Evolutionary conservation across 2,797 vertebrate genomes (phyloP), one percentile per base, ranked within the genome.

Genomic region (Bovichtus diacanthus): DNA sequence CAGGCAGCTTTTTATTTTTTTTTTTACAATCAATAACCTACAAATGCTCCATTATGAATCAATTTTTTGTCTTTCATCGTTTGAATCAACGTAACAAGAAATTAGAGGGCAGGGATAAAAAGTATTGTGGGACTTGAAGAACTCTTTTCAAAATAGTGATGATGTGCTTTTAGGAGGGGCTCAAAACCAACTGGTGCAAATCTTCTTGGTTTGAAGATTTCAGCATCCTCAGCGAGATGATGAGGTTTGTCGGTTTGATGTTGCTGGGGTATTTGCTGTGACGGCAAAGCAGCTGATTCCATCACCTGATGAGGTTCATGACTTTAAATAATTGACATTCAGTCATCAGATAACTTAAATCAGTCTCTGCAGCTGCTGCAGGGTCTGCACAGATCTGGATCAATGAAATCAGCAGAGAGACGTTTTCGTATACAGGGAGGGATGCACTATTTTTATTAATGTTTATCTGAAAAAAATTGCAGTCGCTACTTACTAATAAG

Each of bases 291-390:
- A 55, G 63, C 69, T 68, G 59, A 86, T 83, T 87, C 55, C 51
- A 64, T 79, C 63, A 63, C 73, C 77, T 85, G 75, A 81, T 82
- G 76, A 79, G 55, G 72, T 62, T 79, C 50, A 61, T 6, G 4
- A 38, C 73, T 80, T 75, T 61, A 74, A 83, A 82, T 86, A 84
- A 84, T 76, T 82, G 63, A 80, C 70, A 80, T 82, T 72, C 64
- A 77, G 59, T 76, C 70, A 68, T 84, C 50, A 55, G 55, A 86
- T 78, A 81, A 71, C 72, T 81, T 67, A 68, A 86, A 86, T 78
- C 74, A 76, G 61, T 51, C 51, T 63, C 39, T 76, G 76, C 76
- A 67, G 78, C 80, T 80, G 74, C 54, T 36, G 83, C 61, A 12
- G 19, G 8, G 56, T 56, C 61, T 76, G 27, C 74, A 38, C 44